Evolutionary conservation across 2,888 invertebrate genomes (phyloP).

Genomic region (Odontocerum albicorne): DNA sequence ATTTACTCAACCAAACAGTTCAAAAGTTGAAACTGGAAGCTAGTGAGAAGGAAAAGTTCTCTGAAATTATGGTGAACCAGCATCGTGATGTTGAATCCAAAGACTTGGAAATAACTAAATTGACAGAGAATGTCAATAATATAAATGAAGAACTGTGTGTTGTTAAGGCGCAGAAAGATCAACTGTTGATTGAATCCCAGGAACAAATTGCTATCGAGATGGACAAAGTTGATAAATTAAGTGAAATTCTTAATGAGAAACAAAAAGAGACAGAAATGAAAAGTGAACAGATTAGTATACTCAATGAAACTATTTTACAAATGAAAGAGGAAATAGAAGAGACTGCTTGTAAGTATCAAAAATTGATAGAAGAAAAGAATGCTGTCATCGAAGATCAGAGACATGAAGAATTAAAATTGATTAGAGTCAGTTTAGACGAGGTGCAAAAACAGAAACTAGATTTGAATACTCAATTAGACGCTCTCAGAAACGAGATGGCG

Average conservation of each 20-base stretch:
- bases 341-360: background rate
- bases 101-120: slow-evolving; percentile 43
- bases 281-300: slow-evolving; percentile 40
- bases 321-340: slow-evolving; percentile 4
- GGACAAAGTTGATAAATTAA: background rate
- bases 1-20: slow-evolving; percentile 44
- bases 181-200: slow-evolving; percentile 43
- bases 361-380: slow-evolving; percentile 37
- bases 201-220: background rate
- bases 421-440: slow-evolving; percentile 1
- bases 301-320: slow-evolving; percentile 42
- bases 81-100: slow-evolving; percentile 38
- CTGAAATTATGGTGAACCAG: slow-evolving; percentile 33
- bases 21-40: slow-evolving; percentile 41
- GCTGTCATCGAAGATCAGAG: slow-evolving; percentile 37
- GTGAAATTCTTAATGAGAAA: slow-evolving; percentile 40
- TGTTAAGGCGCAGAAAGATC: slow-evolving; percentile 41
- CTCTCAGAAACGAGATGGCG: slow-evolving; percentile 24
- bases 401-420: slow-evolving; percentile 18
- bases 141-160: slow-evolving; percentile 41
- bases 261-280: slow-evolving; percentile 1
- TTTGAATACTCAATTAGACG: slow-evolving; percentile 28
- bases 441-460: slow-evolving; percentile 34
- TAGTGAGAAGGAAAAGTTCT: slow-evolving; percentile 39
- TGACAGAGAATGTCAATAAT: slow-evolving; percentile 46